Conservation (phyloP, 2,113 vertebrate species). For the Mesembrinibis cayennensis region DNA sequence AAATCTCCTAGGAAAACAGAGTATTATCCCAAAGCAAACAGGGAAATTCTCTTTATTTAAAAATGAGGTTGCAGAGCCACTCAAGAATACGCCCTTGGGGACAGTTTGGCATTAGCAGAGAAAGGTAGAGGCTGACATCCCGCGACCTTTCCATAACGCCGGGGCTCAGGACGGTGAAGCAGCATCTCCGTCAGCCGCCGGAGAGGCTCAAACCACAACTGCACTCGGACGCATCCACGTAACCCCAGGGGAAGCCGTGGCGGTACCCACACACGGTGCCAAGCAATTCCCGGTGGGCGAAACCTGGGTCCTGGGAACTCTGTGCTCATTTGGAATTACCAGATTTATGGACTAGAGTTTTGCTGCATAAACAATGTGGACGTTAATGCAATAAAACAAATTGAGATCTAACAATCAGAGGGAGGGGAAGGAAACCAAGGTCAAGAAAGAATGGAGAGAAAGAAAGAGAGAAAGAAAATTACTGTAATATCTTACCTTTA, state of each 20-base stretch:
- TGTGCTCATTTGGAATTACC: neutral
- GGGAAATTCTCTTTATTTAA: neutral
- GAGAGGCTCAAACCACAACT: neutral
- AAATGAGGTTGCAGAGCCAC: neutral
- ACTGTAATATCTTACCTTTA: conserved; percentile 85
- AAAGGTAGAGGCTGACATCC: neutral
- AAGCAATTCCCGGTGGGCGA: neutral
- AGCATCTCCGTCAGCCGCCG: neutral
- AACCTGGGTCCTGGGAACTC: neutral
- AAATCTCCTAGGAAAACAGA: neutral
- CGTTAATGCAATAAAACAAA: neutral
- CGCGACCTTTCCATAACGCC: accelerated
- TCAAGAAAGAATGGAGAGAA: neutral
- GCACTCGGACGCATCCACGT: neutral
- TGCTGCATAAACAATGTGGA: neutral
- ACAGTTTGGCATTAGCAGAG: neutral
- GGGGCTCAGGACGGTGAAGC: neutral
- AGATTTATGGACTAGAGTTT: neutral
- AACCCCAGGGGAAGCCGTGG: accelerated
- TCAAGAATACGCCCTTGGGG: neutral
- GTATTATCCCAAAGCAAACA: neutral
- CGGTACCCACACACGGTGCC: neutral
- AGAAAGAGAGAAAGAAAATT: neutral
- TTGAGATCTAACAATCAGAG: neutral
- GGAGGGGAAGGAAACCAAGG: neutral